phyloP scores from a whole-genome alignment of 2,888 invertebrate species.

The Caenorhabditis sp. region DNA sequence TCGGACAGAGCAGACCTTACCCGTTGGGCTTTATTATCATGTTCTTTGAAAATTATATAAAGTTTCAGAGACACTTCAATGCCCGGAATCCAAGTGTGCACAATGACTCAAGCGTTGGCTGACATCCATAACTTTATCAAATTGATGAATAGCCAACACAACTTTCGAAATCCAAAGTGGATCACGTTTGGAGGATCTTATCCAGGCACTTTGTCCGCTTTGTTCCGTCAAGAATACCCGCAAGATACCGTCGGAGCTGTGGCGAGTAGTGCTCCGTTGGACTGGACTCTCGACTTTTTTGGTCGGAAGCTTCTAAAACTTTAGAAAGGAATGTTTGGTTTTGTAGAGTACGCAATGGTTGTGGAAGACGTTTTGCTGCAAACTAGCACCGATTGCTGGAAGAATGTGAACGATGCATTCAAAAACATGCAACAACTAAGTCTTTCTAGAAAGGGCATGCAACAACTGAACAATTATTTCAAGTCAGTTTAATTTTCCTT shows the following conservation, averaged over 20 bases:
- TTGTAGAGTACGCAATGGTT: conserved; percentile 67
- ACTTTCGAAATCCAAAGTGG: conserved; percentile 84
- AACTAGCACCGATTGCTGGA: conserved; percentile 54
- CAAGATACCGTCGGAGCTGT: conserved; percentile 68
- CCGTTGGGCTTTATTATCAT: conserved; percentile 45
- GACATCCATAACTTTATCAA: conserved; percentile 89
- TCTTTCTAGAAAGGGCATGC: conserved; percentile 56
- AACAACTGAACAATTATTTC: conserved; percentile 57
- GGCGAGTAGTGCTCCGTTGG: conserved; percentile 67
- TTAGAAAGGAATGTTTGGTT: neutral
- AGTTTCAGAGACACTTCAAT: conserved; percentile 87
- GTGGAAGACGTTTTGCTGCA: conserved; percentile 63
- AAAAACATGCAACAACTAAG: conserved; percentile 58
- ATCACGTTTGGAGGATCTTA: conserved; percentile 97
- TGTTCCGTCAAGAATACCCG: conserved; percentile 69
- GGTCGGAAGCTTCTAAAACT: conserved; percentile 39
- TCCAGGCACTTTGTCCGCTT: conserved; percentile 81
- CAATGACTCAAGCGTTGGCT: conserved; percentile 83
- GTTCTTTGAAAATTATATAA: neutral
- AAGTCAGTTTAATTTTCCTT: conserved; percentile 21
- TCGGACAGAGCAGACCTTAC: conserved; percentile 66
- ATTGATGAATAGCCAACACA: conserved; percentile 83
- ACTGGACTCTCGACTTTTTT: conserved; percentile 67
- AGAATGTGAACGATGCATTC: conserved; percentile 57
- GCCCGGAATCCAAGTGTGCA: conserved; percentile 87